A percentile compares a stretch with the other conserved stretches of the same genome.
Evolutionary conservation across 2,888 invertebrate species (phyloP).

Genomic region (Panopea generosa): DNA sequence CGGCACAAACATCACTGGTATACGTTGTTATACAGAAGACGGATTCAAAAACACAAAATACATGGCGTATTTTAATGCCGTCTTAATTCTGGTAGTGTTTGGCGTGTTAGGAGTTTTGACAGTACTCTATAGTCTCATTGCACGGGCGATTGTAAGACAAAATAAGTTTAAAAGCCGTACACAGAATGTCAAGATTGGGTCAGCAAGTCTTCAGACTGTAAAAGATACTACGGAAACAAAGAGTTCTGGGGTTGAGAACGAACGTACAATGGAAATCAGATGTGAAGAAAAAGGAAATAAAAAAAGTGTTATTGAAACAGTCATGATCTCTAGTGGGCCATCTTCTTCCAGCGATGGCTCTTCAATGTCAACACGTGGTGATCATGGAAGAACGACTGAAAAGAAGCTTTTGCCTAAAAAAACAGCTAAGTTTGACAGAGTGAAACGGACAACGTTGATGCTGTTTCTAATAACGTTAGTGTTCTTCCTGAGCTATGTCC

Average conservation of each 20-base stretch:
- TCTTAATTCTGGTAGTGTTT: not conserved
- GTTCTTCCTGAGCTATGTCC: conserved; percentile 74
- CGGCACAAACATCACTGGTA: conserved; percentile 25
- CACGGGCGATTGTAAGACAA: conserved; percentile 23
- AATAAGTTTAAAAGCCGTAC: not conserved
- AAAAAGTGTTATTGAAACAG: too few relatives aligned
- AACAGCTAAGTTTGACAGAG: not conserved
- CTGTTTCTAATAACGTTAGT: conserved; percentile 70
- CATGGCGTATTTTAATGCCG: conserved; percentile 10
- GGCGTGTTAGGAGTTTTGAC: not conserved
- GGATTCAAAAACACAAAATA: conserved; percentile 25
- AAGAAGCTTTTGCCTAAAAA: too few relatives aligned
- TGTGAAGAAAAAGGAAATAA: too few relatives aligned
- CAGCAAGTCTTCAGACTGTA: too few relatives aligned
- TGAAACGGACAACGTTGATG: conserved; percentile 67
- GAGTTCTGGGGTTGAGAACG: too few relatives aligned
- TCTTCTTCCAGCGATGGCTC: too few relatives aligned
- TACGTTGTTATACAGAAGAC: conserved; percentile 38
- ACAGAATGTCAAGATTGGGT: not conserved
- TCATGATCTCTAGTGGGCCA: too few relatives aligned
- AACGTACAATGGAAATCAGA: too few relatives aligned
- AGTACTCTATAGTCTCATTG: conserved; percentile 30
- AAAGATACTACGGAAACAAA: too few relatives aligned
- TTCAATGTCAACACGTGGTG: too few relatives aligned
- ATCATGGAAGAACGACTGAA: too few relatives aligned